Evolutionary conservation across 1,140 invertebrate species (phyloP).

Genomic region (Drosophila orena): DNA sequence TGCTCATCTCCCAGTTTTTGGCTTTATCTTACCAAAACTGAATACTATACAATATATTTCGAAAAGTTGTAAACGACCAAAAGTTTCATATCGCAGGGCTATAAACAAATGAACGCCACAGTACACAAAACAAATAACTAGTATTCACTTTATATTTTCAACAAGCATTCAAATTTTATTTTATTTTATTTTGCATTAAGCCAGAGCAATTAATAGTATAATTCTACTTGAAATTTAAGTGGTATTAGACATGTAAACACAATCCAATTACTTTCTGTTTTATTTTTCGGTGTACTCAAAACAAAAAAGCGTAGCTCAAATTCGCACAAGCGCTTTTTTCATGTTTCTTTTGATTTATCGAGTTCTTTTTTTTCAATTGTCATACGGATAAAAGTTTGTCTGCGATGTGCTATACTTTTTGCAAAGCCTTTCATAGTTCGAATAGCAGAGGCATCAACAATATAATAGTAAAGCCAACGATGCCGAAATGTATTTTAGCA

Average conservation of each 20-base stretch:
- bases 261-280: neutral
- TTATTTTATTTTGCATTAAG: too few relatives aligned
- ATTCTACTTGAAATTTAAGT: too few relatives aligned
- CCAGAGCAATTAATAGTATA: too few relatives aligned
- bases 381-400: constrained; percentile 55
- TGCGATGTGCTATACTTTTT: constrained; percentile 31
- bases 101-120: constrained; percentile 57
- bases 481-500: constrained; percentile 75
- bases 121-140: constrained; percentile 38
- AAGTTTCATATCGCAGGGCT: constrained; percentile 24
- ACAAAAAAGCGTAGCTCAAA: constrained; percentile 38
- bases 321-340: constrained; percentile 42
- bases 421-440: constrained; percentile 74
- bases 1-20: constrained; percentile 65
- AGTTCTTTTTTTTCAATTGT: constrained; percentile 50
- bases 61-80: constrained; percentile 60
- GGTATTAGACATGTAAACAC: too few relatives aligned
- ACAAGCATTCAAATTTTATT: neutral
- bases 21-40: constrained; percentile 41
- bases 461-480: constrained; percentile 63
- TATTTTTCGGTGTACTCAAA: neutral
- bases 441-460: constrained; percentile 52
- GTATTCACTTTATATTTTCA: neutral
- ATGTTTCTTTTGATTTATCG: constrained; percentile 56
- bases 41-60: constrained; percentile 40